Conservation (phyloP, 2,888 invertebrate species). For the Tolmerus cingulatus region DNA sequence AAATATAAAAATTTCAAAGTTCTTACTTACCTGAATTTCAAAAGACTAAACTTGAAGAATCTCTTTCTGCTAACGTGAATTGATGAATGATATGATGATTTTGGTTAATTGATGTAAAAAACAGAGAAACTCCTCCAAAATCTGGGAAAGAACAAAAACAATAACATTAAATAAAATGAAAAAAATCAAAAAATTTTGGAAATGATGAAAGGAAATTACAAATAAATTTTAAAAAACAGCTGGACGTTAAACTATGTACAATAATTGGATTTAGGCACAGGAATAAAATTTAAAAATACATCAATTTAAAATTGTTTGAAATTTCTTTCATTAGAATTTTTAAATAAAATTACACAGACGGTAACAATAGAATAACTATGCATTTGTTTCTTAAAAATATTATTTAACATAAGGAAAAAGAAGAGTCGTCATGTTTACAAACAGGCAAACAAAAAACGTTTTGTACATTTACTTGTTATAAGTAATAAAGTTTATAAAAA, state of each 20-base stretch:
- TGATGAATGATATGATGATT: background rate
- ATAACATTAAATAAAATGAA: too few relatives aligned
- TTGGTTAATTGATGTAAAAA: background rate
- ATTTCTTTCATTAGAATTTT: background rate
- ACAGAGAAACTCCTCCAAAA: background rate
- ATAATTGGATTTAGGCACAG: too few relatives aligned
- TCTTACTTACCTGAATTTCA: background rate
- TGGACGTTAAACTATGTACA: too few relatives aligned
- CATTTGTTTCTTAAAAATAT: background rate
- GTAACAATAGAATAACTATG: slow-evolving; percentile 27
- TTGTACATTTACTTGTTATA: background rate
- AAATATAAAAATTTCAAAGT: background rate
- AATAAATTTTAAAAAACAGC: too few relatives aligned
- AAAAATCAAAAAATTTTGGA: too few relatives aligned
- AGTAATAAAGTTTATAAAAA: background rate
- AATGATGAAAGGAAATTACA: too few relatives aligned
- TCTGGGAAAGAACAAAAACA: too few relatives aligned
- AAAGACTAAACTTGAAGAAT: background rate
- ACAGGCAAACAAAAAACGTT: slow-evolving; percentile 20
- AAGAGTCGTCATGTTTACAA: slow-evolving; percentile 25
- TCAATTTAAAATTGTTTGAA: background rate
- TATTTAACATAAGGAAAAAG: slow-evolving; percentile 20
- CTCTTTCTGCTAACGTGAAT: background rate
- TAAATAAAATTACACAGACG: slow-evolving; percentile 38
- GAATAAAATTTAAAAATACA: background rate